Conservation (phyloP, 2,888 invertebrate species). For the Lordiphosa fenestrarum region DNA sequence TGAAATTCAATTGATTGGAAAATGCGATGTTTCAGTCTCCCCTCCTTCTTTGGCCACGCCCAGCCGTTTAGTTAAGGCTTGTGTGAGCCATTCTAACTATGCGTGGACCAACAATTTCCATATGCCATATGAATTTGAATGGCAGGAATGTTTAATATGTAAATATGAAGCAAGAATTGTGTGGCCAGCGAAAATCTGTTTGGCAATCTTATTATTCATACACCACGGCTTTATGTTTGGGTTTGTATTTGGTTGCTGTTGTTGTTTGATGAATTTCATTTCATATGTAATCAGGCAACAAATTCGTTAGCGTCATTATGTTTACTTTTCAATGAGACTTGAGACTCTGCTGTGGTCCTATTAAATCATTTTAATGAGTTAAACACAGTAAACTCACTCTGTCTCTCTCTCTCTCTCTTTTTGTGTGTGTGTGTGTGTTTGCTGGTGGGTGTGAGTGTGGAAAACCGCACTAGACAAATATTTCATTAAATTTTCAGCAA, state of each 20-base stretch:
- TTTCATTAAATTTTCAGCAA: slow-evolving; percentile 47
- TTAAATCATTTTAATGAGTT: slow-evolving; percentile 71
- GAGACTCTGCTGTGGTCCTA: slow-evolving; percentile 35
- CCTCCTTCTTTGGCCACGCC: slow-evolving; percentile 7
- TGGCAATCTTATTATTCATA: slow-evolving; percentile 36
- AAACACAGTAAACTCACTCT: slow-evolving; percentile 35
- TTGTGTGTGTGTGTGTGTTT: background rate
- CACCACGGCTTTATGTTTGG: slow-evolving; percentile 39
- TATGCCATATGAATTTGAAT: slow-evolving; percentile 52
- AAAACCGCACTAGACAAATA: slow-evolving; percentile 40
- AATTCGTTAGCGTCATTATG: slow-evolving; percentile 8
- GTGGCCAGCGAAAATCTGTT: slow-evolving; percentile 42
- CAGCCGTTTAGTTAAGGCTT: slow-evolving; percentile 19
- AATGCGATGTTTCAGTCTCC: slow-evolving; percentile 45
- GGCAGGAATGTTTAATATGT: slow-evolving; percentile 48
- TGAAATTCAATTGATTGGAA: slow-evolving; percentile 76
- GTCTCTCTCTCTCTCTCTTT: too few species aligned
- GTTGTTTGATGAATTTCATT: slow-evolving; percentile 31
- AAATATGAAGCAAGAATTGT: slow-evolving; percentile 43
- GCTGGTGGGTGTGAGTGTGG: background rate
- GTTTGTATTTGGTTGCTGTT: background rate
- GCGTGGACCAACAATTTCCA: slow-evolving; percentile 42
- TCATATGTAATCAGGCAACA: slow-evolving; percentile 11
- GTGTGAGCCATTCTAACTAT: slow-evolving; percentile 19
- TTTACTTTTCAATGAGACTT: slow-evolving; percentile 17